Conservation (phyloP, 2,888 invertebrate species). For the Morpho achilles region DNA sequence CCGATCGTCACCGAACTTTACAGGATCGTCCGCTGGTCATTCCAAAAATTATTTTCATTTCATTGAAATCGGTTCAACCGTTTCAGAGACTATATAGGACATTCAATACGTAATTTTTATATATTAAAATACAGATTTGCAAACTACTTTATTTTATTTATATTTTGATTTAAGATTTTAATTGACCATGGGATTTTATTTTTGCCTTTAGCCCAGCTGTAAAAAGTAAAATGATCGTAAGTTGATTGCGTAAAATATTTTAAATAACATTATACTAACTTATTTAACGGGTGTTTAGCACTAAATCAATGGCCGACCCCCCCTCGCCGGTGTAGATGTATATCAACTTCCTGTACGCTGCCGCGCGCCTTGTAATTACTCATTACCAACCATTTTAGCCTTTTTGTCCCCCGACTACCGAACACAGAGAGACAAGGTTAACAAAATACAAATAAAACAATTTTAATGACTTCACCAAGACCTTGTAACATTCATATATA, state of each 20-base stretch:
- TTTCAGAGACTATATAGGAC: no score
- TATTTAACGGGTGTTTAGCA: constrained; percentile 56
- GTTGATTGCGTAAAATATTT: not conserved
- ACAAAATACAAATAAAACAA: constrained; percentile 14
- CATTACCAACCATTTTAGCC: constrained; percentile 60
- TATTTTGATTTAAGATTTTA: not conserved
- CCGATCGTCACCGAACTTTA: no score
- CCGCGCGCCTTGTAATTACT: constrained; percentile 56
- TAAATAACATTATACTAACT: constrained; percentile 12
- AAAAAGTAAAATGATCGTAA: no score
- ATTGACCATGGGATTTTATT: not conserved
- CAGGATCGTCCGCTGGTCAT: no score
- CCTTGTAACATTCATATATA: no score
- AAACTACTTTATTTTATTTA: no score
- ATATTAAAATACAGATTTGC: no score
- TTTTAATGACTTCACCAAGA: constrained; percentile 7
- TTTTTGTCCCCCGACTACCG: constrained; percentile 38
- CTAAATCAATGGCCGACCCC: constrained; percentile 59
- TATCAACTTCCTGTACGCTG: constrained; percentile 63
- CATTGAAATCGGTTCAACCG: no score
- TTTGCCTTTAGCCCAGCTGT: not conserved
- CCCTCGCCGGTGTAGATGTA: constrained; percentile 47
- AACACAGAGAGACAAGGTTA: constrained; percentile 1
- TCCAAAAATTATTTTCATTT: no score
- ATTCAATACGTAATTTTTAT: no score